A percentile compares a stretch with the other conserved stretches of the same genome.
These are phyloP conservation scores for Microhierax caerulescens DNA, from an alignment of 2,797 vertebrate genomes.

Conservation along the genomic window DNA sequence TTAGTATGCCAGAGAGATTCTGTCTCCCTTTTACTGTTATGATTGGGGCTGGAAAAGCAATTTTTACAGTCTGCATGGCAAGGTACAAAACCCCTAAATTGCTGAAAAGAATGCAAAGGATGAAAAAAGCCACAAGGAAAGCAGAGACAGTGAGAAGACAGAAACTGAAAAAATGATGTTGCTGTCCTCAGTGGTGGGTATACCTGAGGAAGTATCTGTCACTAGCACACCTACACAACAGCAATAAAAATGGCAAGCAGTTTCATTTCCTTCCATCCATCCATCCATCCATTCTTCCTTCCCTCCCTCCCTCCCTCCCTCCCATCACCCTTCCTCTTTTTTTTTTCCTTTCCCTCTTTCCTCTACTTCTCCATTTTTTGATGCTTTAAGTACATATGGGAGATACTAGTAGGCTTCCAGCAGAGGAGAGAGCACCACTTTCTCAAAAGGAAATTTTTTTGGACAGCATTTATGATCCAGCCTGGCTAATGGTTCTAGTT, in stretches of 20 bases:
- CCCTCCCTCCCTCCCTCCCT: background rate
- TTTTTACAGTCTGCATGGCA: background rate
- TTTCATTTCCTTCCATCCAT: background rate
- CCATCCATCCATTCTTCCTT: background rate
- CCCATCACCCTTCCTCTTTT: no score
- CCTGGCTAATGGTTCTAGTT: background rate
- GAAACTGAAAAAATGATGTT: background rate
- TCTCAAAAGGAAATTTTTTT: background rate
- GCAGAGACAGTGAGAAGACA: background rate
- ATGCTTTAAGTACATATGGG: background rate
- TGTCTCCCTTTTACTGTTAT: background rate
- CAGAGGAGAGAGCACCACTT: background rate
- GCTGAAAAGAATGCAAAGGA: background rate
- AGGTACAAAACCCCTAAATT: background rate
- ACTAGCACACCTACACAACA: background rate
- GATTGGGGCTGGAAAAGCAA: background rate
- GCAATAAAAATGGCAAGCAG: background rate
- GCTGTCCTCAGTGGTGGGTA: background rate
- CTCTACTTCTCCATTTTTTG: background rate
- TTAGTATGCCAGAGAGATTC: background rate
- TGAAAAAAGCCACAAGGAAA: background rate
- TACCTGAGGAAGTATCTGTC: background rate
- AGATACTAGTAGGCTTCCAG: background rate
- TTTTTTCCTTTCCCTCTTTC: background rate
- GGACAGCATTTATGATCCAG: background rate